Conservation (phyloP, 2,888 invertebrate species). For the Caenorhabditis macrosperma region DNA sequence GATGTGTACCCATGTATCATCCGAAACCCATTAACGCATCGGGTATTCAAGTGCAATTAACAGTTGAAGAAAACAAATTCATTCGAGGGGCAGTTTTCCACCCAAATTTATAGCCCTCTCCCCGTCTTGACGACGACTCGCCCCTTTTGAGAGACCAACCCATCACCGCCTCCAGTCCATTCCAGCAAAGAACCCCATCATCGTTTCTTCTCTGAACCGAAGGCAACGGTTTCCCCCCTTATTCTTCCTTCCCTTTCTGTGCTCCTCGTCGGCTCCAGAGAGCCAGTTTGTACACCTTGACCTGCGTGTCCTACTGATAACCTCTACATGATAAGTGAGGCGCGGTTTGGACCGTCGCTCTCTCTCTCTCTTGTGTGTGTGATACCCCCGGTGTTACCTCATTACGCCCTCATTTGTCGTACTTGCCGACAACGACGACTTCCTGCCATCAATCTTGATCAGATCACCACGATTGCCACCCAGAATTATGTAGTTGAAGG, state of each 20-base stretch:
- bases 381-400: constrained; percentile 21
- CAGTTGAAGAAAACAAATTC: constrained; percentile 28
- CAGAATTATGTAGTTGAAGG: constrained; percentile 29
- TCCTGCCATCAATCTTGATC: constrained; percentile 49
- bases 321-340: constrained; percentile 5
- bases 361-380: too few relatives aligned
- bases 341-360: constrained; percentile 9
- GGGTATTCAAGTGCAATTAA: constrained; percentile 31
- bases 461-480: constrained; percentile 42
- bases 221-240: not conserved
- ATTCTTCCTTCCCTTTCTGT: constrained; percentile 12
- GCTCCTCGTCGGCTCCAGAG: constrained; percentile 12
- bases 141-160: constrained; percentile 10
- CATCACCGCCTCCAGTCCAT: not conserved
- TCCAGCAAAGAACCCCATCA: not conserved
- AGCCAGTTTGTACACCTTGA: constrained; percentile 24
- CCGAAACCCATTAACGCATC: not conserved
- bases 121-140: not conserved
- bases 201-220: not conserved
- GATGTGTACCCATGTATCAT: constrained; percentile 38
- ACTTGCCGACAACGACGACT: constrained; percentile 18
- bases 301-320: constrained; percentile 31
- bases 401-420: constrained; percentile 37
- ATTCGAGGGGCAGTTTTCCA: constrained; percentile 14
- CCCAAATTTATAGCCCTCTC: constrained; percentile 40